Evolutionary conservation across 2,888 invertebrate genomes (phyloP), one percentile per base, ranked within the genome.

Genomic region (Hemicrepidius hirtus): DNA sequence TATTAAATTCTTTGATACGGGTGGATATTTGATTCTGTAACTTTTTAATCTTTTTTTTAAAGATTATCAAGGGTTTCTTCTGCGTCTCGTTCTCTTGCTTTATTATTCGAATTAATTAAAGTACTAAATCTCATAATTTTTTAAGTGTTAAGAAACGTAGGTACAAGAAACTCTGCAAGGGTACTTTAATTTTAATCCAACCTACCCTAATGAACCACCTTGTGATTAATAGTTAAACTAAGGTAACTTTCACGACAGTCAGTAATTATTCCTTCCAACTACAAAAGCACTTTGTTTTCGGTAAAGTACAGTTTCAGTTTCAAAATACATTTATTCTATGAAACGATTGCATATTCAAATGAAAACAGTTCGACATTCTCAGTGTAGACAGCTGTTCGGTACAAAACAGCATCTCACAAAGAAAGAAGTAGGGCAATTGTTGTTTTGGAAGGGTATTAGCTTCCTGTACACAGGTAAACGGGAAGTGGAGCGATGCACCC

Each of bases 401-500:
- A 32, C 60, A 60, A 21, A 4, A 12, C 53, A 50, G 44, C 37
- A 49, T 62, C 35, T 49, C 28, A 50, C 46, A 64, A 55, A 64
- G 49, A 62, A 50, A 53, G 62, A 62, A 55, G 44, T 64, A 57
- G 55, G 44, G 69, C 60, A 50, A 65, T 64, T 59, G 70, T 59
- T 65, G 59, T 59, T 65, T 28, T 24, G 50, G 18, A 65, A 59
- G 53, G 59, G 59, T 59, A 59, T 59, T 46, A 49, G 35, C 59
- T 65, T 57, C 59, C 65, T 59, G 71, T 44, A 53, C 53, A 60
- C 74, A 76, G 76, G 75, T 76, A 74, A 74, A 74, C 65, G 72
- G 74, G 69, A 74, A 74, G 75, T 74, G 71, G 68, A 76, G 69
- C 76, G 67, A 73, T 75, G 66, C 73, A 68, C 73, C 74, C 73